Base-by-base conservation (phyloP, 2,888 invertebrate genomes). In the Cosmopolites sordidus region DNA sequence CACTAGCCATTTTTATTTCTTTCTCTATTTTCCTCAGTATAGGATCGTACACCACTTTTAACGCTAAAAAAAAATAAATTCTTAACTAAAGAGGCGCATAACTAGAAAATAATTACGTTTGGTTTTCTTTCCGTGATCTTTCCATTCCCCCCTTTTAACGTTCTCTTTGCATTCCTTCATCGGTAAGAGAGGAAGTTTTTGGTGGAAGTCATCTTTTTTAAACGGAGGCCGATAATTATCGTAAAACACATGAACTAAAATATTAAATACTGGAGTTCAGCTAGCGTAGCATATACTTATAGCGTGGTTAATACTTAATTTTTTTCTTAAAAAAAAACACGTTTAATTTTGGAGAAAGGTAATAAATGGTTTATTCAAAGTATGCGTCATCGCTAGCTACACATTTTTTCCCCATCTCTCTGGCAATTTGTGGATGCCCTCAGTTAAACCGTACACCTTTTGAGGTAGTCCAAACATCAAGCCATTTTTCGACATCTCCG, bases 171-270 rank as follows among this genome's bases (percentile, higher is more conserved):
- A 29, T 43, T 63, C 63, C 45, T 60, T 63, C 50, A 61, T 55
- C 2, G 58, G 58, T 15, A 48, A 4, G 4, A 56, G 48, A 2
- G 54, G 56, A 8, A 56, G 16, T 48, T 41, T 49, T 17, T 40
- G 16, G 43, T 14, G 8, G 12, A 12, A n/a, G 4, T 43, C 43
- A n/a, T 12, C 33, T 14, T 27, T 22, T 2, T 30, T 17, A 14
- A 15, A 18, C 27, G 11, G 55, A 12, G 8, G 5, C 46, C 46
- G 55, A 15, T 49, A 43, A 27, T 63, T 63, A 46, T 68, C 62
- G 53, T 68, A 68, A 42, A 57, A 55, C 5, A 69, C 64, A 6
- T 62, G 59, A 5, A 56, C 56, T 56, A 30, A 43, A 43, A 50
- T 9, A 40, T 16, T 16, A 15, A 9, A 40, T 40, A 33, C 8